Evolutionary conservation across 2,797 vertebrate species (phyloP).

Genomic region (Sorex maritimensis): DNA sequence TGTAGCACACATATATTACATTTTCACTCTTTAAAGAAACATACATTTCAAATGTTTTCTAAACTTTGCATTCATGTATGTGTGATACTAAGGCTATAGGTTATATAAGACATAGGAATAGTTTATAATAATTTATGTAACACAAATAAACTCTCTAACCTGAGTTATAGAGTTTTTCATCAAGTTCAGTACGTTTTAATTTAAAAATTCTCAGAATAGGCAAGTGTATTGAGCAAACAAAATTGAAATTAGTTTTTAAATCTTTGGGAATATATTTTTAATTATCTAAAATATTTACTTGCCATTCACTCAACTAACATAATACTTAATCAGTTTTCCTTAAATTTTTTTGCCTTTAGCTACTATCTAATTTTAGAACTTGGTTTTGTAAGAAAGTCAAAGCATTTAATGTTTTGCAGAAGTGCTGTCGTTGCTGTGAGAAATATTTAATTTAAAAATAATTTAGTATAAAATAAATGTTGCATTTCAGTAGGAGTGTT

Average conservation of each 20-base stretch:
- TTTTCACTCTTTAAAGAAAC: slow-evolving; percentile 69
- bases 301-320: neutral
- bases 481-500: slow-evolving; percentile 75
- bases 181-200: slow-evolving; percentile 43
- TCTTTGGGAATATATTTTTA: slow-evolving; percentile 64
- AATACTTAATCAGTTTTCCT: slow-evolving; percentile 66
- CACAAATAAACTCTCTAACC: slow-evolving; percentile 68
- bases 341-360: slow-evolving; percentile 57
- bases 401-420: slow-evolving; percentile 82
- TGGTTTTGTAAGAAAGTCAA: slow-evolving; percentile 75
- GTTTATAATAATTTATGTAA: slow-evolving; percentile 1
- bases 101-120: slow-evolving; percentile 40
- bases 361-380: slow-evolving; percentile 84
- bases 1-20: neutral
- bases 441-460: slow-evolving; percentile 70
- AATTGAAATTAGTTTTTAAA: slow-evolving; percentile 59
- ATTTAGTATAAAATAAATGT: slow-evolving; percentile 86
- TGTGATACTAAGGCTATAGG: neutral
- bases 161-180: slow-evolving; percentile 77
- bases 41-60: slow-evolving; percentile 14
- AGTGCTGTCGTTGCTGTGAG: slow-evolving; percentile 81
- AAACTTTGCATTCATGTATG: neutral
- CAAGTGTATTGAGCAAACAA: slow-evolving; percentile 58
- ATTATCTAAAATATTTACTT: slow-evolving; percentile 61
- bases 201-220: slow-evolving; percentile 36